These are phyloP conservation scores for Chrysopilus asiliformis DNA, from an alignment of 2,888 invertebrate species.

Conservation along the genomic window DNA sequence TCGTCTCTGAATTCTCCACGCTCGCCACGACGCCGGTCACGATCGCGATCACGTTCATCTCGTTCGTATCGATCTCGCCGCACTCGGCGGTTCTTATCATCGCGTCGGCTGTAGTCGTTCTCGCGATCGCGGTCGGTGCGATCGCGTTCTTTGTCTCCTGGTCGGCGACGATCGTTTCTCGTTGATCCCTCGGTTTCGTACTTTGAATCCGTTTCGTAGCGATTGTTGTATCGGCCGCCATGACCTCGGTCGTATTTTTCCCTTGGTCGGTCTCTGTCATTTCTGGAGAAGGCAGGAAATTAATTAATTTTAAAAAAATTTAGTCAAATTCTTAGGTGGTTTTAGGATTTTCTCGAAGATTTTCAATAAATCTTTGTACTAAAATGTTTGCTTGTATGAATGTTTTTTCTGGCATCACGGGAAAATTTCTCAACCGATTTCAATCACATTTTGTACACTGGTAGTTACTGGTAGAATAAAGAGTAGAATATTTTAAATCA, in stretches of 20 bases:
- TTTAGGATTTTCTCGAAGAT: background rate
- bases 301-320: no score
- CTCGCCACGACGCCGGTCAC: slow-evolving; percentile 10
- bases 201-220: slow-evolving; percentile 51
- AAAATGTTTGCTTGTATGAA: no score
- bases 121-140: slow-evolving; percentile 14
- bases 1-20: slow-evolving; percentile 11
- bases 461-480: no score
- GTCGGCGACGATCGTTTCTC: slow-evolving; percentile 20
- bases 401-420: no score
- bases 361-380: background rate
- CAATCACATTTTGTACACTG: no score
- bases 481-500: no score
- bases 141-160: slow-evolving; percentile 22
- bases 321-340: background rate
- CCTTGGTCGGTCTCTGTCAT: slow-evolving; percentile 33
- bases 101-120: slow-evolving; percentile 14
- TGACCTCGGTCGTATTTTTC: slow-evolving; percentile 18
- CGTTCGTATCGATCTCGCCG: slow-evolving; percentile 13
- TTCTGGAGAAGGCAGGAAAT: no score
- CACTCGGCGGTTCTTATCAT: slow-evolving; percentile 12
- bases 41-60: slow-evolving; percentile 22
- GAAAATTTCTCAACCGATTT: no score
- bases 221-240: slow-evolving; percentile 18
- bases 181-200: slow-evolving; percentile 49